Base-by-base conservation (phyloP, 2,797 vertebrate genomes). In the Molossus alvarezi region DNA sequence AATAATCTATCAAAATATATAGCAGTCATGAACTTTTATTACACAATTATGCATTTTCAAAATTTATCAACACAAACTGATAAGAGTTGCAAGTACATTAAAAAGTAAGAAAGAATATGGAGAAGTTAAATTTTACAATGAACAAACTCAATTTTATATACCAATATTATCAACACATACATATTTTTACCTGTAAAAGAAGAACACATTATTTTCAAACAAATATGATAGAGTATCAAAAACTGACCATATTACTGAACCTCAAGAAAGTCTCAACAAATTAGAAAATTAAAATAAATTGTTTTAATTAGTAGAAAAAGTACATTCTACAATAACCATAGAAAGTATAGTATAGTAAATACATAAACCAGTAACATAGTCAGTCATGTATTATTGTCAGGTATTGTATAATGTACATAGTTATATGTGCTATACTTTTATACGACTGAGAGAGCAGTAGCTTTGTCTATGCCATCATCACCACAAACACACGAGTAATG, bases 11-110 rank as follows among this genome's bases (percentile, higher is more conserved):
- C 41, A 81, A 45, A 58, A 94, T 85, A 67, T 23, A 29, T n/a
- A 71, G 45, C 6, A 65, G 10, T 81, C 73, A 53, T 88, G 18
- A 65, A 72, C 27, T 48, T 94, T 81, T 45, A 71, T 29, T 77
- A 60, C 37, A 7, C 82, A 60, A 93, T 85, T 81, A 69, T 15
- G 3, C 14, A 53, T 18, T 64, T 86, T 85, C 17, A 73, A 94
- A 94, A 55, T 94, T 58, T 85, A 79, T 85, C 64, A 91, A 60
- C 5, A 86, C 83, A 95, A 62, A 64, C 33, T 79, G 51, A 67
- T 37, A 90, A 90, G 6, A 67, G 51, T 95, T 89, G 95, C 18
- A 77, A 85, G 9, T 84, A n/a, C 1, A 53, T 48, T 81, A 25
- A 37, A 93, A 91, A 62, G 5, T 62, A 21, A 81, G 21, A 57